Conservation (phyloP, 2,113 vertebrate species). For the Toxotes chatareus region DNA sequence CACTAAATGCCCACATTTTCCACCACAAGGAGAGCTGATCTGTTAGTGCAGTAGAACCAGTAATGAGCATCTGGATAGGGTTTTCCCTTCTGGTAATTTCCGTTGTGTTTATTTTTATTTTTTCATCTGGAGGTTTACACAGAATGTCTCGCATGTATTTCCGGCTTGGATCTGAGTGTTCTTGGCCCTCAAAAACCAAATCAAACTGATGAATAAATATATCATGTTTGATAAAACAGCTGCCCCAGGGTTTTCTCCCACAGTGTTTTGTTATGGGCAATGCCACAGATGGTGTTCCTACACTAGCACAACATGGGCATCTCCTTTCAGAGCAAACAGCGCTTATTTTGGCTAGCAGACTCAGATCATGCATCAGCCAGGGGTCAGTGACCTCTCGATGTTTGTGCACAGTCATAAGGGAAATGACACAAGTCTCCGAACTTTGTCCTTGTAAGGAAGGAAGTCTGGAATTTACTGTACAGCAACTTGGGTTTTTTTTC, state of each 20-base stretch:
- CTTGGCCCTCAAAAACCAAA: conserved; percentile 10
- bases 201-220: neutral
- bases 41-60: neutral
- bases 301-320: conserved; percentile 1
- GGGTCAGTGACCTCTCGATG: conserved; percentile 24
- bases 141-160: neutral
- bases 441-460: conserved; percentile 36
- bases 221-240: conserved; percentile 2
- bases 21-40: neutral
- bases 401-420: conserved; percentile 29
- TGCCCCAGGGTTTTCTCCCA: conserved; percentile 8
- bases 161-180: neutral
- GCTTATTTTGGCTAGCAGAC: conserved; percentile 11
- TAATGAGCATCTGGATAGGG: neutral
- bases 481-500: neutral
- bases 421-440: conserved; percentile 5
- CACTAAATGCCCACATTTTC: neutral
- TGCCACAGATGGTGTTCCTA: conserved; percentile 12
- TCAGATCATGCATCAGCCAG: conserved; percentile 16
- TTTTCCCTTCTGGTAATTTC: neutral
- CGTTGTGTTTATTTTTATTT: neutral
- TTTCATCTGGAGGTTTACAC: neutral
- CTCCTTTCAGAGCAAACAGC: conserved; percentile 22
- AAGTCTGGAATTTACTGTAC: neutral
- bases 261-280: neutral